Conservation (phyloP, 2,888 invertebrate species). For the Acholoe squamosa region DNA sequence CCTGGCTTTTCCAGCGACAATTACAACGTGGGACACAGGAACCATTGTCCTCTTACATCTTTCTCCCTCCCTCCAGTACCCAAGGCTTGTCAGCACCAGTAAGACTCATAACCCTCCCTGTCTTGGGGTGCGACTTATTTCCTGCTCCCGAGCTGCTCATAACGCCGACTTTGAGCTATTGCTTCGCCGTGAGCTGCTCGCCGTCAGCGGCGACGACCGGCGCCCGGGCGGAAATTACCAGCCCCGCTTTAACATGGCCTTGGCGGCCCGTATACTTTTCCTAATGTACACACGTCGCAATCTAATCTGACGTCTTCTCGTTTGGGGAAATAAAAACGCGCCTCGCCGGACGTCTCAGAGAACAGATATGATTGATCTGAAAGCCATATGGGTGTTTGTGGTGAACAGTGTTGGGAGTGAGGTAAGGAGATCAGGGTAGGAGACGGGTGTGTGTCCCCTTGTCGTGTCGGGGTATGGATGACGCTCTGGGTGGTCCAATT, state of each 20-base stretch:
- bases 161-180: slow-evolving; percentile 7
- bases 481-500: too few species aligned
- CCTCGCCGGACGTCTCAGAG: neutral
- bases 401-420: neutral
- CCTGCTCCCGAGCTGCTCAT: neutral
- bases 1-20: too few species aligned
- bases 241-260: neutral
- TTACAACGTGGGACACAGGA: too few species aligned
- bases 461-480: neutral
- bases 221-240: slow-evolving; percentile 20
- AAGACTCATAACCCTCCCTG: neutral
- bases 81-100: neutral
- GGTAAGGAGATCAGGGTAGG: neutral
- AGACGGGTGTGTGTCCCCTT: neutral
- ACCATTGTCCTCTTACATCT: too few species aligned
- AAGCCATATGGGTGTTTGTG: neutral
- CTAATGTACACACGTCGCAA: neutral
- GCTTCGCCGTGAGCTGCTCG: neutral
- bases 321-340: neutral
- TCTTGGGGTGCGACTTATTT: neutral
- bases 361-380: slow-evolving; percentile 37
- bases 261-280: slow-evolving; percentile 2
- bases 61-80: too few species aligned
- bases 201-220: neutral
- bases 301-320: slow-evolving; percentile 18